phyloP scores from a whole-genome alignment of 2,113 vertebrate genomes.

The Peromyscus polionotus region DNA sequence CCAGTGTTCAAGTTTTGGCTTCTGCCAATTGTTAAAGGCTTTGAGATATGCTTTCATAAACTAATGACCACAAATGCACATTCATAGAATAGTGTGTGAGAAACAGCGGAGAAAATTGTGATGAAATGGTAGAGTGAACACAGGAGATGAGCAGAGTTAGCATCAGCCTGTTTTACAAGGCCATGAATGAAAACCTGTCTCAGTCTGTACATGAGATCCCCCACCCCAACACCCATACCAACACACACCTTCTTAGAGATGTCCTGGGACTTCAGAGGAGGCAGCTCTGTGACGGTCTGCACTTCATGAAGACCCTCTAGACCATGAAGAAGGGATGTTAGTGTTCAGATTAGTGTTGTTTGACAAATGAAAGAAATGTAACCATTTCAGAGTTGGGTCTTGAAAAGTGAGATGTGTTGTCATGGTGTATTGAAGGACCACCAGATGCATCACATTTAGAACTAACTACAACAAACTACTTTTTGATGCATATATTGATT shows the following conservation, averaged over 20 bases:
- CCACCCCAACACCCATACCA: too few species aligned
- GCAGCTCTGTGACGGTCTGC: too few species aligned
- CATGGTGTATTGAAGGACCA: accelerated
- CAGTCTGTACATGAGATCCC: neutral
- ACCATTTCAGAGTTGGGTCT: neutral
- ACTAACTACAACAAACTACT: neutral
- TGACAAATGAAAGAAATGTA: neutral
- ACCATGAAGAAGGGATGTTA: neutral
- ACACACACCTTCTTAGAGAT: neutral
- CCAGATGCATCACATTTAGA: neutral
- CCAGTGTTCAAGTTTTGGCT: neutral
- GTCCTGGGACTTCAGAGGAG: neutral
- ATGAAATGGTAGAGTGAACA: accelerated
- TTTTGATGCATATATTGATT: neutral
- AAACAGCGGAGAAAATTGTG: neutral
- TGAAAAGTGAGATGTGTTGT: neutral
- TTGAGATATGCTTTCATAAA: neutral
- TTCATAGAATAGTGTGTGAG: neutral
- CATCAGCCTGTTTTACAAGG: neutral
- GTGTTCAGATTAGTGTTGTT: neutral
- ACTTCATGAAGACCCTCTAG: neutral
- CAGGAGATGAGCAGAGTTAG: neutral
- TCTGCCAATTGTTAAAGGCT: neutral
- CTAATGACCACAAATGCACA: neutral
- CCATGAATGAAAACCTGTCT: neutral